A percentile compares a stretch with the other conserved stretches of the same genome.
phyloP scores from a whole-genome alignment of 2,888 invertebrate genomes.

The Drosophila quinaria region DNA sequence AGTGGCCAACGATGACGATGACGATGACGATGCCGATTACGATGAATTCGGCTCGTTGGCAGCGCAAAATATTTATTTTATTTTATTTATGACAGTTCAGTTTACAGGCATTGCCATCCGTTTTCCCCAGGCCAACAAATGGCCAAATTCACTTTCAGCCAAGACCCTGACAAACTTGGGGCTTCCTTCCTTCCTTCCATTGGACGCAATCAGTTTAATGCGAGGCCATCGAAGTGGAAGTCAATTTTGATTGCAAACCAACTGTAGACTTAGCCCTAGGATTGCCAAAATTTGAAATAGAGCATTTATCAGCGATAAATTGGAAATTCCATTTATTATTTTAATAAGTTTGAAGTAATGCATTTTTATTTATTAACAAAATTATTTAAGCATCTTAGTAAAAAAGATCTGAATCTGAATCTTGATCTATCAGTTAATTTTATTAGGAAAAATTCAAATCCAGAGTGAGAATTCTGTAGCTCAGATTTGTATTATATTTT shows the following conservation, averaged over 20 bases:
- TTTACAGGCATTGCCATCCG: slow-evolving; percentile 39
- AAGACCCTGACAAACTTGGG: slow-evolving; percentile 42
- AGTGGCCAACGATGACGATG: slow-evolving; percentile 6
- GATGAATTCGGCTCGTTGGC: slow-evolving; percentile 39
- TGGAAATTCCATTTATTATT: too few relatives aligned
- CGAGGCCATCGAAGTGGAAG: slow-evolving; percentile 52
- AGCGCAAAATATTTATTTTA: slow-evolving; percentile 58
- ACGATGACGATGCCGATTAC: background rate
- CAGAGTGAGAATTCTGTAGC: too few relatives aligned
- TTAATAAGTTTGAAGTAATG: too few relatives aligned
- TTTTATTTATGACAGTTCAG: slow-evolving; percentile 63
- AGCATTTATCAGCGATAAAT: too few relatives aligned
- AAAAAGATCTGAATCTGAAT: too few relatives aligned
- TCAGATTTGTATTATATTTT: too few relatives aligned
- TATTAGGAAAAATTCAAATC: too few relatives aligned
- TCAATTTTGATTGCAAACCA: slow-evolving; percentile 54
- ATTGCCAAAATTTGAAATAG: background rate
- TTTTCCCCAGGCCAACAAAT: slow-evolving; percentile 21
- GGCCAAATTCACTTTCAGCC: slow-evolving; percentile 54
- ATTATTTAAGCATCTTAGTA: too few relatives aligned
- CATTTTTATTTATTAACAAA: too few relatives aligned
- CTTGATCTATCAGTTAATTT: too few relatives aligned
- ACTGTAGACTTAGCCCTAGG: slow-evolving; percentile 9
- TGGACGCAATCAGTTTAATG: slow-evolving; percentile 58
- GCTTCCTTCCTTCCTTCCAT: slow-evolving; percentile 50